Percentiles rank a stretch among this genome's conserved stretches.
These are phyloP conservation scores for Aphyosemion australe DNA, from an alignment of 2,113 vertebrate genomes.

Conservation along the genomic window DNA sequence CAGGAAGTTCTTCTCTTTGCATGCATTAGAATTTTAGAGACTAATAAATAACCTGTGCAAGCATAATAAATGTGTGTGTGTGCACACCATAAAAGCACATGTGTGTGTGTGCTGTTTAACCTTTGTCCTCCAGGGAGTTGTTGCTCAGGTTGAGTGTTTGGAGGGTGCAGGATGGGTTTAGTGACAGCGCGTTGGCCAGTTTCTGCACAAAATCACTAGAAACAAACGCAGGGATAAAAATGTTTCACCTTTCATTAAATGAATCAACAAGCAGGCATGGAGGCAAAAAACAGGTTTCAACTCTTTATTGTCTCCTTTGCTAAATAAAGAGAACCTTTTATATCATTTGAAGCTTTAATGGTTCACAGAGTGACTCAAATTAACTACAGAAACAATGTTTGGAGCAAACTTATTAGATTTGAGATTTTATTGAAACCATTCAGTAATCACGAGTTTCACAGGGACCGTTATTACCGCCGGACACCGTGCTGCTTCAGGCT, in stretches of 20 bases:
- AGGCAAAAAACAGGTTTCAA: background rate
- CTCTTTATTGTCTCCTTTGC: no score
- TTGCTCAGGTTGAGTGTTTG: slow-evolving; percentile 91
- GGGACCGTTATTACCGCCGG: no score
- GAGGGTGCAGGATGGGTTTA: slow-evolving; percentile 90
- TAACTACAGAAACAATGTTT: no score
- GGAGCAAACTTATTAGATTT: no score
- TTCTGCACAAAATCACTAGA: slow-evolving; percentile 95
- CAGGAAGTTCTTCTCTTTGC: background rate
- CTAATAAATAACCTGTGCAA: background rate
- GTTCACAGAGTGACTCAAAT: no score
- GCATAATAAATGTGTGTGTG: background rate
- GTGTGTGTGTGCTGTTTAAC: slow-evolving; percentile 66
- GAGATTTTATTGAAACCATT: no score
- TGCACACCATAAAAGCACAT: background rate
- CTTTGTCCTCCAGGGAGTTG: slow-evolving; percentile 95
- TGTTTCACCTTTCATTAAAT: background rate
- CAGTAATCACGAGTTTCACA: no score
- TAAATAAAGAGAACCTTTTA: no score
- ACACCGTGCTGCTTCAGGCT: no score
- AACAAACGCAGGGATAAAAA: slow-evolving; percentile 4
- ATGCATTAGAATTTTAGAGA: background rate
- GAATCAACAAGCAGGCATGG: no score
- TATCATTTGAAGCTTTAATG: no score
- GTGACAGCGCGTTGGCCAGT: slow-evolving; percentile 84